These are phyloP conservation scores for Aepyceros melampus DNA, from an alignment of 2,113 vertebrate species.

Conservation along the genomic window DNA sequence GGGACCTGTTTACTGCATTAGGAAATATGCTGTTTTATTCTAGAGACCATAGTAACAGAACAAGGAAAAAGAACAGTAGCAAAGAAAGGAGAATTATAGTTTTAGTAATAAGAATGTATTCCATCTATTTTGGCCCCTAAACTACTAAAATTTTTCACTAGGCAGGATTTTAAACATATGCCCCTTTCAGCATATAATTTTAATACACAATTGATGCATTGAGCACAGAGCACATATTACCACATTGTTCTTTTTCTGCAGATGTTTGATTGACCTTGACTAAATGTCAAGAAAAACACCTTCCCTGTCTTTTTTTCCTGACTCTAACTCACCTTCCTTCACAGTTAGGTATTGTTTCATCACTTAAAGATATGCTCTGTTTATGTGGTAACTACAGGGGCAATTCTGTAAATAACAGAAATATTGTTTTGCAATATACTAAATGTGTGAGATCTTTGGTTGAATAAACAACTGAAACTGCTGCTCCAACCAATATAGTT, in stretches of 20 bases:
- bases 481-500: neutral
- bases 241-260: conserved; percentile 55
- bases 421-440: neutral
- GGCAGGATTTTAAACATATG: conserved; percentile 52
- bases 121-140: conserved; percentile 22
- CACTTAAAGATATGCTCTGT: neutral
- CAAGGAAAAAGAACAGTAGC: neutral
- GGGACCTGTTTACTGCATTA: conserved; percentile 22
- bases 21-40: neutral
- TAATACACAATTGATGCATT: conserved; percentile 62
- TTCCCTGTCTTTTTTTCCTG: conserved; percentile 46
- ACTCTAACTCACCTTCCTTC: conserved; percentile 35
- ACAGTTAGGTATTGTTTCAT: conserved; percentile 42
- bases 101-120: conserved; percentile 46
- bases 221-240: conserved; percentile 46
- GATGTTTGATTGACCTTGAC: conserved; percentile 68
- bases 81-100: conserved; percentile 22
- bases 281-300: conserved; percentile 62
- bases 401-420: neutral
- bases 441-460: neutral
- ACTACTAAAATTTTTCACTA: conserved; percentile 47
- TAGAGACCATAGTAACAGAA: conserved; percentile 16
- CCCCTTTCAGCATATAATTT: conserved; percentile 60
- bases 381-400: conserved; percentile 1
- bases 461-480: neutral